Evolutionary conservation across 1,140 invertebrate species (phyloP), one percentile per base, ranked within the genome.

Genomic region (Bombus waltoni): DNA sequence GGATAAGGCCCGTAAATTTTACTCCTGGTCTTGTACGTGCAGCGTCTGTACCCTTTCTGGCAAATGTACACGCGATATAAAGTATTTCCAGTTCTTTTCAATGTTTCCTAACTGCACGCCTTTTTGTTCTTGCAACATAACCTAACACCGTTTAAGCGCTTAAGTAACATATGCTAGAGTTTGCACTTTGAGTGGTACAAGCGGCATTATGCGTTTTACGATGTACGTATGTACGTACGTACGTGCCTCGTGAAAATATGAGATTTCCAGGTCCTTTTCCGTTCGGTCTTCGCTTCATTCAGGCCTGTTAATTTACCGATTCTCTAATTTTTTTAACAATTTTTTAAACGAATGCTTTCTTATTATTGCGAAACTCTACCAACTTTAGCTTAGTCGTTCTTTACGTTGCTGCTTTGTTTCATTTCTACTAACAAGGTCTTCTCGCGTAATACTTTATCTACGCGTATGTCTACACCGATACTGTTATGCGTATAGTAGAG

Each of bases 71-170:
- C 13, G 57, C 57, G 5, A 75, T 65, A 47, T 47, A 75, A 82
- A 75, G 81, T 82, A 75, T 53, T 47, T 47, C 40, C 53, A 65
- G n/a, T 81, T n/a, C 70, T 72, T 74, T 82, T 81, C 80, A 82
- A 82, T 47, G 57, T 82, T 57, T 38, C 81, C 62, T 25, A 44
- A 62, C 53, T 62, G 32, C 22, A 15, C 70, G 18, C 18, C 40
- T 59, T 82, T 82, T 75, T 75, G 71, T 82, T 47, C 57, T 73
- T 28, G 32, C 71, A n/a, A 47, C 28, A 42, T 22, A 47, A 75
- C 38, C 71, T 15, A n/a, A 28, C 40, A n/a, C 15, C 32, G 71
- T 75, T 62, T 74, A 75, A 82, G 32, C n/a, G 71, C 47, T 75
- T 42, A 28, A 75, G 81, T n/a, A 75, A 82, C 71, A 82, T 74